Conservation (phyloP, 2,888 invertebrate genomes). For the Slavum lentiscoides region DNA sequence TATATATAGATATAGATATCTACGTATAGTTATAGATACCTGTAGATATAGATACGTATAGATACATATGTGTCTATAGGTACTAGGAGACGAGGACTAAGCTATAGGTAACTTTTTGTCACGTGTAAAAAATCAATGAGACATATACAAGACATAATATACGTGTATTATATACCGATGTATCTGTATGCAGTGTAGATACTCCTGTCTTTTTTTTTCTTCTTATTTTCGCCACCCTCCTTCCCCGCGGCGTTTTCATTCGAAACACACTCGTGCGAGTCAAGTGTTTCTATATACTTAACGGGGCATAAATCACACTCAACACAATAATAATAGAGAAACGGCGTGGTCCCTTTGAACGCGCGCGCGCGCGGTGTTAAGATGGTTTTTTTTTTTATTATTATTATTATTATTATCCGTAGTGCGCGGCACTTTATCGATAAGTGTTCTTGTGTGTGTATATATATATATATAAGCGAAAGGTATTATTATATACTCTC, state of each 20-base stretch:
- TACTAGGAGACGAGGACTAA: no score
- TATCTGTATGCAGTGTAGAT: no score
- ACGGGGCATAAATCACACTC: conserved; percentile 18
- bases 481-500: background rate
- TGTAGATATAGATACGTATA: no score
- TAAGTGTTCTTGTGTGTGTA: background rate
- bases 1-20: no score
- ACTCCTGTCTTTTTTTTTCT: background rate
- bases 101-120: no score
- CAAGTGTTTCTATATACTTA: conserved; percentile 6
- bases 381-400: background rate
- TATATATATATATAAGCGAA: background rate
- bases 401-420: background rate
- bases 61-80: no score
- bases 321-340: background rate
- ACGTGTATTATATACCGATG: no score
- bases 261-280: background rate
- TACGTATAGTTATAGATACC: no score
- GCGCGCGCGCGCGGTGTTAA: background rate
- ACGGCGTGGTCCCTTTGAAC: background rate
- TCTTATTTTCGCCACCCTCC: background rate
- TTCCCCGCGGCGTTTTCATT: no score
- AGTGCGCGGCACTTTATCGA: background rate
- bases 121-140: no score
- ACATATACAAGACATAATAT: no score